Evolutionary conservation across 2,797 vertebrate genomes (phyloP), one percentile per base, ranked within the genome.

Genomic region (Oryzias dopingdopingensis): DNA sequence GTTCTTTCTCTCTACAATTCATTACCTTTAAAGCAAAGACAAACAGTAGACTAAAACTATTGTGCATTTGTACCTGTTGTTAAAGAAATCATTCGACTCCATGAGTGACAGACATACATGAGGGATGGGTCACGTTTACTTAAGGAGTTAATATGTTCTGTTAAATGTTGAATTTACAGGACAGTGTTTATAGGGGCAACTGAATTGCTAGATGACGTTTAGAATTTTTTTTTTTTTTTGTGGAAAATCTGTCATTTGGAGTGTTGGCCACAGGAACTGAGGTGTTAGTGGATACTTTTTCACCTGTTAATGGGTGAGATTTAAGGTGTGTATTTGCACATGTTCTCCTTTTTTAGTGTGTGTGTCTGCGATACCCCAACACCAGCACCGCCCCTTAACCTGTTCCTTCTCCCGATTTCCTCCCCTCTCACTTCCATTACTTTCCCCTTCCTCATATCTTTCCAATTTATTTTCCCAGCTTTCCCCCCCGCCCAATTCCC

Each of bases 381-480:
- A 49, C 43, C 50, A 50, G 67, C 14, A 48, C 42, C 58, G 52
- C 32, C 42, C 24, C 56, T 61, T 59, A 52, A 42, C 54, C 60
- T 49, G 54, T 32, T 67, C 50, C 26, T 6, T 29, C 26, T 29
- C 5, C 26, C 41, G 6, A 54, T 71, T 76, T 74, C 49, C 44
- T 56, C 52, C 53, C n/a, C 41, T 52, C 65, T 69, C 62, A 67
- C 69, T 83, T 82, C 70, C 58, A 79, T 80, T 84, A 72, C 69
- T 65, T 77, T 71, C 79, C 72, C 76, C 64, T 71, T 79, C 53
- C 63, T 80, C 66, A 65, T 78, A 80, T 79, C 74, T 81, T 80
- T 81, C 70, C 72, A 83, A 81, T 84, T 82, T 85, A 79, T 81
- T 81, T 77, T 76, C 67, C 79, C 76, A 82, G 66, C 62, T 63